A percentile compares a stretch with the other conserved stretches of the same genome.
Conservation (phyloP, 1,140 invertebrate genomes). For the Sycophaga agraensis region DNA sequence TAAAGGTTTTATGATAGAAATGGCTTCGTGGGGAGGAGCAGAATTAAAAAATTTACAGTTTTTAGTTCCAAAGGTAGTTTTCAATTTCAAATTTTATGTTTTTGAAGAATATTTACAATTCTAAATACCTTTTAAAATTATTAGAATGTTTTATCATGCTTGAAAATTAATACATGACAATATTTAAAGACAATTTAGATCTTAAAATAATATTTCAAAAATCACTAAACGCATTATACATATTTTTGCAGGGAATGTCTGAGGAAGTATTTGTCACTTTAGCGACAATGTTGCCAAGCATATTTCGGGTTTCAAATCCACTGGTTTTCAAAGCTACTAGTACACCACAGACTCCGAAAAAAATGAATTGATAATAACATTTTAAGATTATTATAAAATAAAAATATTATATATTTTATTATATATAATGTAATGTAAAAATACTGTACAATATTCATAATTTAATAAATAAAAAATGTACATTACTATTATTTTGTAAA, state of each 20-base stretch:
- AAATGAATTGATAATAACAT: no score
- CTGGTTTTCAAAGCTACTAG: slow-evolving; percentile 65
- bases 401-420: no score
- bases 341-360: slow-evolving; percentile 55
- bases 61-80: slow-evolving; percentile 76
- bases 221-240: background rate
- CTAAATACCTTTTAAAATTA: background rate
- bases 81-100: slow-evolving; percentile 28
- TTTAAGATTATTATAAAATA: no score
- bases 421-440: no score
- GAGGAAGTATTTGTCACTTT: slow-evolving; percentile 83
- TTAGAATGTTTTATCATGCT: no score
- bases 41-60: slow-evolving; percentile 88
- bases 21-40: slow-evolving; percentile 87
- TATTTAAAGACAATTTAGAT: background rate
- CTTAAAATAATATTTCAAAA: background rate
- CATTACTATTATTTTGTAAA: no score
- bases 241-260: slow-evolving; percentile 71
- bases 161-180: background rate
- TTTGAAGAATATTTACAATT: no score
- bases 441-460: no score
- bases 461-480: no score
- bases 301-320: slow-evolving; percentile 89
- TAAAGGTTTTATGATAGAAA: slow-evolving; percentile 99
- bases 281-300: slow-evolving; percentile 84